Conservation (phyloP, 2,888 invertebrate genomes). For the Trissonchulus sp. region DNA sequence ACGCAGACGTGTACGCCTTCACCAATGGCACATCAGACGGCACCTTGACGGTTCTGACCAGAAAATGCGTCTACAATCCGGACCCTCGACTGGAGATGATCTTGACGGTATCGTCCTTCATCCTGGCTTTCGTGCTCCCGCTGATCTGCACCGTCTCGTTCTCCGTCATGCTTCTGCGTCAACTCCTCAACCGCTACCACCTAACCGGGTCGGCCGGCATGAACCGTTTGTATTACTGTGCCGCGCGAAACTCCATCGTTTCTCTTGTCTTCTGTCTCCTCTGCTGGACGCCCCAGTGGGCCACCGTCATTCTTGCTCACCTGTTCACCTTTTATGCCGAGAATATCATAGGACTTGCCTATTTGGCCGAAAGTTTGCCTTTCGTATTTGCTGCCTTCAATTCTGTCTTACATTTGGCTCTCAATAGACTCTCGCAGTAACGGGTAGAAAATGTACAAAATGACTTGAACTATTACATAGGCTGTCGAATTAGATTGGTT, state of each 20-base stretch:
- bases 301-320: background rate
- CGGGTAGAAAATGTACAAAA: too few species aligned
- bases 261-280: background rate
- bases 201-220: background rate
- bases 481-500: too few species aligned
- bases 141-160: background rate
- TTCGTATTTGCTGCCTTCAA: constrained; percentile 1
- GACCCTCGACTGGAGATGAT: background rate
- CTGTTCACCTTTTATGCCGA: background rate
- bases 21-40: background rate
- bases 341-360: background rate
- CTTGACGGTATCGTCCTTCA: background rate
- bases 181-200: background rate
- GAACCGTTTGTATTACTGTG: background rate
- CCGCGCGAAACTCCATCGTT: background rate
- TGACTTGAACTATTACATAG: too few species aligned
- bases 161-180: background rate
- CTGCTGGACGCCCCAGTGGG: background rate
- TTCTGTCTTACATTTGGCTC: background rate
- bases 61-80: background rate
- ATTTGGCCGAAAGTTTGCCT: background rate
- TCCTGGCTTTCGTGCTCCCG: background rate
- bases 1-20: background rate
- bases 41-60: background rate
- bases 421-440: background rate